These are phyloP conservation scores for Anagrus nilaparvatae DNA, from an alignment of 1,140 invertebrate genomes.

Conservation along the genomic window DNA sequence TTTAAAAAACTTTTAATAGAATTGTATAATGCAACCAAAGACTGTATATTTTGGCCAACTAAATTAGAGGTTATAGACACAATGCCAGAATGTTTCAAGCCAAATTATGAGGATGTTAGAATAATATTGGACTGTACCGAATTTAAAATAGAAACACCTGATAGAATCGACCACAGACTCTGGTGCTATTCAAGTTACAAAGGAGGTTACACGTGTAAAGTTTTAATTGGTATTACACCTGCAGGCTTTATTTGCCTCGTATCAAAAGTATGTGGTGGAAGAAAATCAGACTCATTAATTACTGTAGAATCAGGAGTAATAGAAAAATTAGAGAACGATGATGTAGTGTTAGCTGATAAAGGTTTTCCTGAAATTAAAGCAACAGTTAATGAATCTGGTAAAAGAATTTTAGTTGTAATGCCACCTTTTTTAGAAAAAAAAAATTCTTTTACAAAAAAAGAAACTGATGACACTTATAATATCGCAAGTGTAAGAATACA, in stretches of 20 bases:
- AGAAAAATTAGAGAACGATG: constrained; percentile 28
- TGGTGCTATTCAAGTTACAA: neutral
- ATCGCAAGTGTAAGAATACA: constrained; percentile 29
- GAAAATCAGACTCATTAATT: constrained; percentile 12
- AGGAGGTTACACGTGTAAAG: neutral
- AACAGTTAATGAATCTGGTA: no score
- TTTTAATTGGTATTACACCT: constrained; percentile 28
- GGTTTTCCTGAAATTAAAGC: constrained; percentile 12
- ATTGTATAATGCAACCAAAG: neutral
- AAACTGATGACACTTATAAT: constrained; percentile 24
- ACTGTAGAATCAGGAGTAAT: constrained; percentile 21
- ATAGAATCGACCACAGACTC: neutral
- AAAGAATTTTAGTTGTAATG: no score
- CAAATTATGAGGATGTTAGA: neutral
- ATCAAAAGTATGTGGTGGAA: constrained; percentile 30
- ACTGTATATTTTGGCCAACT: neutral
- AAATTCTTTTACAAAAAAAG: constrained; percentile 19
- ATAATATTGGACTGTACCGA: neutral
- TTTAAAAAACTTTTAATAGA: neutral
- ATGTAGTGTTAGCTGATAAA: constrained; percentile 16
- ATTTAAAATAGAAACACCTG: neutral
- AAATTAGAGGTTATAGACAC: neutral
- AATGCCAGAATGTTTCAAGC: neutral
- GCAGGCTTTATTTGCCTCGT: constrained; percentile 32
- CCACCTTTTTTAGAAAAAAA: constrained; percentile 23